These are phyloP conservation scores for Plecotus auritus DNA, from an alignment of 2,113 vertebrate genomes.

Conservation along the genomic window DNA sequence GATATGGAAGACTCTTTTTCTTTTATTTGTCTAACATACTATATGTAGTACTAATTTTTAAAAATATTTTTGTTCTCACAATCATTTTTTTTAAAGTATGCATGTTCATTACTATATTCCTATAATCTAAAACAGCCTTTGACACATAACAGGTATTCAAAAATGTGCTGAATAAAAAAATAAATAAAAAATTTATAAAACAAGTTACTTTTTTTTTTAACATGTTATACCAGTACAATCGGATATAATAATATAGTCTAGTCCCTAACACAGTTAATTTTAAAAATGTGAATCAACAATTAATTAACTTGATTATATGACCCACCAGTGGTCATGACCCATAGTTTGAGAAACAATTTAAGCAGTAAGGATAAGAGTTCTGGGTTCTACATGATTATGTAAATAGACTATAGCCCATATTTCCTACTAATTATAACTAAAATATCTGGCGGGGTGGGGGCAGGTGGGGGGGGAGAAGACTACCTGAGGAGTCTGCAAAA, in stretches of 20 bases:
- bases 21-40: not conserved
- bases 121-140: not conserved
- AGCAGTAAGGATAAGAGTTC: not conserved
- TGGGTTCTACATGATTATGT: not conserved
- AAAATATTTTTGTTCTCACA: not conserved
- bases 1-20: not conserved
- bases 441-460: not conserved
- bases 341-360: not conserved
- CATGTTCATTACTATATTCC: not conserved
- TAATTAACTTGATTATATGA: not conserved
- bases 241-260: not conserved
- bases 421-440: not conserved
- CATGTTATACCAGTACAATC: not conserved
- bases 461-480: rapidly evolving
- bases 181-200: not conserved
- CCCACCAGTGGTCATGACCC: not conserved
- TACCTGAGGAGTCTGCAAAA: not conserved
- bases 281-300: not conserved
- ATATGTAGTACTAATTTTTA: not conserved
- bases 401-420: not conserved
- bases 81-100: not conserved
- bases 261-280: not conserved
- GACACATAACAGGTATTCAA: not conserved
- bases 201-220: slow-evolving; percentile 7
- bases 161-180: not conserved